These are phyloP conservation scores for Synchiropus splendidus DNA, from an alignment of 2,113 vertebrate species.

Conservation along the genomic window DNA sequence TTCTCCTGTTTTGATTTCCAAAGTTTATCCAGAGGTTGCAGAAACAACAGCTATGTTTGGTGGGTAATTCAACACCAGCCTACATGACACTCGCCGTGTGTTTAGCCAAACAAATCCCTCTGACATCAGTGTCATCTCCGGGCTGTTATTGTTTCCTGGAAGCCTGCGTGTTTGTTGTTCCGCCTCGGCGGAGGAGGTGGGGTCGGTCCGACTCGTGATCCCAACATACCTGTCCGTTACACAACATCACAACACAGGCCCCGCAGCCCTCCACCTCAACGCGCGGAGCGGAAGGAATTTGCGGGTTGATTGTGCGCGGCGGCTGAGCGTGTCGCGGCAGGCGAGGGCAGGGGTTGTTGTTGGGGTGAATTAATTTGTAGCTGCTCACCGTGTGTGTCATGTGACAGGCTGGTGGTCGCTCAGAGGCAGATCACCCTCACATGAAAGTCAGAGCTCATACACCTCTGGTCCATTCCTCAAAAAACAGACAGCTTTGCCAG, in stretches of 20 bases:
- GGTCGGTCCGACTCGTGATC: conserved; percentile 27
- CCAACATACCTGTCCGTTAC: conserved; percentile 47
- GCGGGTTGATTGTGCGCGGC: conserved; percentile 29
- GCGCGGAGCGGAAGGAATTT: conserved; percentile 56
- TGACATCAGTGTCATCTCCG: conserved; percentile 17
- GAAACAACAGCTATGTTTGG: too few relatives aligned
- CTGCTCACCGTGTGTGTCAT: conserved; percentile 21
- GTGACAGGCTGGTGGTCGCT: conserved; percentile 4
- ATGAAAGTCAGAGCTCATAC: conserved; percentile 16
- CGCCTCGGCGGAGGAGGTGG: neutral
- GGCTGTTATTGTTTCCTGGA: conserved; percentile 34
- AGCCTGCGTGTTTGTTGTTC: conserved; percentile 12
- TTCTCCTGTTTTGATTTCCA: too few relatives aligned
- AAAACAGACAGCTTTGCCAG: conserved; percentile 17
- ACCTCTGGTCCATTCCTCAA: conserved; percentile 10
- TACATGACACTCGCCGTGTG: conserved; percentile 1
- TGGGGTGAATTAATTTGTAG: conserved; percentile 52
- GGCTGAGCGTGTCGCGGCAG: conserved; percentile 56
- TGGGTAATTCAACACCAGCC: too few relatives aligned
- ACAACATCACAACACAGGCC: conserved; percentile 31
- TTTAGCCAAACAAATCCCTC: conserved; percentile 14
- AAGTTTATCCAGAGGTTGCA: too few relatives aligned
- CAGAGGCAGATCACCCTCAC: conserved; percentile 5
- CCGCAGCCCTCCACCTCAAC: conserved; percentile 13
- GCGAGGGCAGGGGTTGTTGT: conserved; percentile 44